Percentiles rank a stretch among this genome's conserved stretches.
These are phyloP conservation scores for Apis dorsata DNA, from an alignment of 1,140 invertebrate genomes.

Conservation along the genomic window DNA sequence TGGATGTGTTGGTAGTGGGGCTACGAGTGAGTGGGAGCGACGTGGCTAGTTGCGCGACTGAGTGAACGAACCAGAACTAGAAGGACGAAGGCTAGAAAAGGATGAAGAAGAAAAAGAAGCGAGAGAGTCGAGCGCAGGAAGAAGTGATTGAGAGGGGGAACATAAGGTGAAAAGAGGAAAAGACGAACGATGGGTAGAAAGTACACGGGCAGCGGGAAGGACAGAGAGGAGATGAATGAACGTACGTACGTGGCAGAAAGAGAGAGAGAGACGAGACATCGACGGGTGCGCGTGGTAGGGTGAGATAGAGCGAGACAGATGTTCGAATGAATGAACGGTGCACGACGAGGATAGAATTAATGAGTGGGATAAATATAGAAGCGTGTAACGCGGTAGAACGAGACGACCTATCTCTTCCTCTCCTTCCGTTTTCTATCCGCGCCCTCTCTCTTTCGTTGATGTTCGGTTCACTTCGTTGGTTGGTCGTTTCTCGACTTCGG, in stretches of 20 bases:
- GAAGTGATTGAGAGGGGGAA: slow-evolving; percentile 38
- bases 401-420: slow-evolving; percentile 53
- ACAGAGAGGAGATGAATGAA: slow-evolving; percentile 76
- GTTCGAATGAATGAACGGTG: slow-evolving; percentile 78
- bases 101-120: slow-evolving; percentile 22
- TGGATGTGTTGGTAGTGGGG: slow-evolving; percentile 39
- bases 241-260: slow-evolving; percentile 66
- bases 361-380: slow-evolving; percentile 79
- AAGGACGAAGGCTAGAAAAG: slow-evolving; percentile 21
- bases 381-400: slow-evolving; percentile 65
- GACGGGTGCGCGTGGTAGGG: slow-evolving; percentile 32
- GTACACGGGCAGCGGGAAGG: slow-evolving; percentile 32
- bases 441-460: slow-evolving; percentile 17
- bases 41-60: slow-evolving; percentile 50
- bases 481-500: background rate
- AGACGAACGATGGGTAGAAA: background rate
- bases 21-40: slow-evolving; percentile 52
- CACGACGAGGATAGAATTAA: slow-evolving; percentile 76
- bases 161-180: slow-evolving; percentile 1
- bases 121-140: slow-evolving; percentile 16
- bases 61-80: slow-evolving; percentile 37
- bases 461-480: slow-evolving; percentile 9
- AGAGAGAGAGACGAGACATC: slow-evolving; percentile 63
- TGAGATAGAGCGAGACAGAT: slow-evolving; percentile 60
- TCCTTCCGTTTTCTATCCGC: slow-evolving; percentile 29